Conservation (phyloP, 23 tunicate genomes). For the Clavelina lepadiformis region DNA sequence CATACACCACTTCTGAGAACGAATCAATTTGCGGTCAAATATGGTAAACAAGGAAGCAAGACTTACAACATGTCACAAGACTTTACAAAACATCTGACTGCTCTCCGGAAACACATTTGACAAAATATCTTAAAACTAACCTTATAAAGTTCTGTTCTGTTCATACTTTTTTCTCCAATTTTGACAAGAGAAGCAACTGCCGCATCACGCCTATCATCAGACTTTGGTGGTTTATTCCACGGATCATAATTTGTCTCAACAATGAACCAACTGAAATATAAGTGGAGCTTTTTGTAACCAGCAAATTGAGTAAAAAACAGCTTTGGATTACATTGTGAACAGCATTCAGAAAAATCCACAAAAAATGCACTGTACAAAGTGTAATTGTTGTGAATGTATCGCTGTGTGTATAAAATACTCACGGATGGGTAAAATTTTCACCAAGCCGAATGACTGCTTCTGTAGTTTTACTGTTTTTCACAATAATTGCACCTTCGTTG, state of each 20-base stretch:
- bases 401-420: neutral
- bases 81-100: too few relatives aligned
- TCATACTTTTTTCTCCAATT: slow-evolving; percentile 28
- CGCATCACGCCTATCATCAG: slow-evolving; percentile 59
- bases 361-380: too few relatives aligned
- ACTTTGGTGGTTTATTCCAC: slow-evolving; percentile 61
- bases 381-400: too few relatives aligned
- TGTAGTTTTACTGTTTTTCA: slow-evolving; percentile 31
- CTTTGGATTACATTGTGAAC: too few relatives aligned
- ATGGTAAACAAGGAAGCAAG: too few relatives aligned
- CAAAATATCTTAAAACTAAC: slow-evolving; percentile 22
- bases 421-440: slow-evolving; percentile 7
- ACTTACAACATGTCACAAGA: too few relatives aligned
- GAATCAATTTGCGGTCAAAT: too few relatives aligned
- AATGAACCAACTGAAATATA: slow-evolving; percentile 80
- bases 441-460: slow-evolving; percentile 17
- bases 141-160: slow-evolving; percentile 13
- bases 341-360: too few relatives aligned
- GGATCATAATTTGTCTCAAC: slow-evolving; percentile 89
- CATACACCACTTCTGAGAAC: too few relatives aligned
- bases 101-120: too few relatives aligned
- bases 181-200: slow-evolving; percentile 51
- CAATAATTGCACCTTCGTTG: slow-evolving; percentile 57
- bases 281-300: too few relatives aligned
- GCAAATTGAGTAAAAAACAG: too few relatives aligned